These are phyloP conservation scores for Drosophila punjabiensis DNA, from an alignment of 1,140 invertebrate genomes.

Conservation along the genomic window DNA sequence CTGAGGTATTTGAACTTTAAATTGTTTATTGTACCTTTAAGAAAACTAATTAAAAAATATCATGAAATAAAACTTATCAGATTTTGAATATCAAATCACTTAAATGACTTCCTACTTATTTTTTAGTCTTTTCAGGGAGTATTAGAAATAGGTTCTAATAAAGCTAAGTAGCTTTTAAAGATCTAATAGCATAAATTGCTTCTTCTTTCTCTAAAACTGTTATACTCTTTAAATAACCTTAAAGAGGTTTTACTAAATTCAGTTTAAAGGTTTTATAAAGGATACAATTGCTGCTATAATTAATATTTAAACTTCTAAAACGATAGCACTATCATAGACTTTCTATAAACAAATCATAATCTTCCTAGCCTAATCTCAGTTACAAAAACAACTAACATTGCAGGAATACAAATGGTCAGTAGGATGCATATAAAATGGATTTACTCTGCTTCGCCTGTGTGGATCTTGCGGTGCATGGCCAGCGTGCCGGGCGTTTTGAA, in stretches of 20 bases:
- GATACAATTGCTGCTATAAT: too few species aligned
- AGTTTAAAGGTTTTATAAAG: too few species aligned
- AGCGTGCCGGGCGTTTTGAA: constrained; percentile 83
- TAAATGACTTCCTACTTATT: neutral
- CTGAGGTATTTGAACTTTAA: neutral
- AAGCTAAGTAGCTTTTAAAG: neutral
- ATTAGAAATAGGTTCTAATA: neutral
- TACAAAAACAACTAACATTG: constrained; percentile 3
- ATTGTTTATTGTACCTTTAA: neutral
- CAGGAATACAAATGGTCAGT: constrained; percentile 18
- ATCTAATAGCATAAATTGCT: neutral
- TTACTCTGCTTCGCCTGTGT: constrained; percentile 85
- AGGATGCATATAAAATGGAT: constrained; percentile 58
- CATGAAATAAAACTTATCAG: neutral
- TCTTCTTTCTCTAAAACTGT: neutral
- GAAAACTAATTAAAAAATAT: neutral
- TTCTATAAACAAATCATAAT: neutral
- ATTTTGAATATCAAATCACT: neutral
- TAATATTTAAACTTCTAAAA: neutral
- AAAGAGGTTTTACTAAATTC: neutral
- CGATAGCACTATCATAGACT: neutral
- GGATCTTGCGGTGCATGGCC: constrained; percentile 83
- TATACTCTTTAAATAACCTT: neutral
- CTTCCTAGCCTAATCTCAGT: neutral
- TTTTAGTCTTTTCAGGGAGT: neutral